Evolutionary conservation across 2,113 vertebrate species (phyloP).

Genomic region (Toxotes jaculatrix): DNA sequence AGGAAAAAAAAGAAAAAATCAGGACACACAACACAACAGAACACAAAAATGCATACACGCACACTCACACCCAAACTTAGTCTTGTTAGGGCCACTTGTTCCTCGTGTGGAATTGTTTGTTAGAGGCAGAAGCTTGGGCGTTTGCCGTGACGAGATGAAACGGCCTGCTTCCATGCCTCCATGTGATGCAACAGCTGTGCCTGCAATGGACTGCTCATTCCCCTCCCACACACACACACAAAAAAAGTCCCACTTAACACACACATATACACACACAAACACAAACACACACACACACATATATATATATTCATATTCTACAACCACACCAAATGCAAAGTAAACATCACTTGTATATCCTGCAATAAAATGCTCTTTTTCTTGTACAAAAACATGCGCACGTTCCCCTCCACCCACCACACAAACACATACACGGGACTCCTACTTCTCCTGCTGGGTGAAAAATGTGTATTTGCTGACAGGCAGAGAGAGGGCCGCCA

Average conservation of each 20-base stretch:
- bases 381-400: conserved; percentile 36
- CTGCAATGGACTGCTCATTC: conserved; percentile 87
- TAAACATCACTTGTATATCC: conserved; percentile 15
- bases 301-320: neutral
- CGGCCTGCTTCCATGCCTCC: conserved; percentile 48
- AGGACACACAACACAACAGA: conserved; percentile 9
- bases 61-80: conserved; percentile 11
- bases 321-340: conserved; percentile 23
- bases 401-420: conserved; percentile 23
- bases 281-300: neutral
- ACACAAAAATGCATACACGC: neutral
- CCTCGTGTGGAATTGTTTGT: conserved; percentile 63
- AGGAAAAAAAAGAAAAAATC: conserved; percentile 8
- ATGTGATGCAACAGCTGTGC: conserved; percentile 86
- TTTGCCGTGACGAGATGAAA: conserved; percentile 85
- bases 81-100: conserved; percentile 68
- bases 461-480: conserved; percentile 94
- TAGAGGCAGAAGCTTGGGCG: conserved; percentile 31
- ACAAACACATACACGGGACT: conserved; percentile 68
- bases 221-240: conserved; percentile 51
- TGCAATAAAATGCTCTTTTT: conserved; percentile 13
- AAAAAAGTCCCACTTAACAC: conserved; percentile 38
- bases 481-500: conserved; percentile 87
- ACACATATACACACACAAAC: neutral
- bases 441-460: conserved; percentile 90